Evolutionary conservation across 2,888 invertebrate species (phyloP).

Genomic region (Heliconius charithonia): DNA sequence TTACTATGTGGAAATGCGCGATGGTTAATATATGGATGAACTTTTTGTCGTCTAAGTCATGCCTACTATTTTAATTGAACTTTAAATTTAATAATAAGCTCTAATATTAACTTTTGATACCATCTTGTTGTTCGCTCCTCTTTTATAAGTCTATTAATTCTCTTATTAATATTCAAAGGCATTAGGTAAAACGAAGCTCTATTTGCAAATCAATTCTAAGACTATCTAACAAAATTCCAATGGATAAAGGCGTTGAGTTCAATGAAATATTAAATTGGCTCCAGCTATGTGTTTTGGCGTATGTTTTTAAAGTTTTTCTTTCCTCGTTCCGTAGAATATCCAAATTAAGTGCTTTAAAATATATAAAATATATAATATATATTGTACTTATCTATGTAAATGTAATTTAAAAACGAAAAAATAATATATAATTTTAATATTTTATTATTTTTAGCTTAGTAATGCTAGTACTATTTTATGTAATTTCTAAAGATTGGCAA

Average conservation of each 20-base stretch:
- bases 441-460: too few relatives aligned
- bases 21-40: neutral
- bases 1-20: too few relatives aligned
- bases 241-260: conserved; percentile 30
- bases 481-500: neutral
- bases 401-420: too few relatives aligned
- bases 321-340: neutral
- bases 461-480: neutral
- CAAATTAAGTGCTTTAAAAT: neutral
- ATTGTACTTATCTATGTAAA: too few relatives aligned
- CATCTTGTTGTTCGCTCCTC: conserved; percentile 5
- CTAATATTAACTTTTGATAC: neutral
- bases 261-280: conserved; percentile 36
- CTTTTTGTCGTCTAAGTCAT: neutral
- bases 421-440: too few relatives aligned
- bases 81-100: conserved; percentile 8
- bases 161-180: conserved; percentile 14
- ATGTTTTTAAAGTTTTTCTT: conserved; percentile 35
- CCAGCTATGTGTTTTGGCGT: conserved; percentile 24
- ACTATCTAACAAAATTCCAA: conserved; percentile 33
- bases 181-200: conserved; percentile 14
- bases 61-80: neutral
- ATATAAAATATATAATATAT: neutral
- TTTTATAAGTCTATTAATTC: conserved; percentile 3
- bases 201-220: conserved; percentile 37